Conservation (phyloP, 2,113 vertebrate species). For the Syngnathus floridae region DNA sequence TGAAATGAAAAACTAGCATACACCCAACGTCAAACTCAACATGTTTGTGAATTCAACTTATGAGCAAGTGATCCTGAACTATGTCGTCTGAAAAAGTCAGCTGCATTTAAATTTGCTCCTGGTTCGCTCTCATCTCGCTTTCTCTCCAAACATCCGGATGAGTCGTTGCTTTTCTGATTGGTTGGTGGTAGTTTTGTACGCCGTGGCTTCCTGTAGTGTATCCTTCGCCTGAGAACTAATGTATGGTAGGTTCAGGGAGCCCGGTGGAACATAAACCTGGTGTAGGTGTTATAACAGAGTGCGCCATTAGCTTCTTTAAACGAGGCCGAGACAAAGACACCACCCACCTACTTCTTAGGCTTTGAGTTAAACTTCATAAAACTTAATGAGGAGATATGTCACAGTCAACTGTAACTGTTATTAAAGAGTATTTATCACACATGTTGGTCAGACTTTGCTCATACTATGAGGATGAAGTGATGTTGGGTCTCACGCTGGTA, state of each 20-base stretch:
- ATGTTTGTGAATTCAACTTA: slow-evolving; percentile 23
- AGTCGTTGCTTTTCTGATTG: slow-evolving; percentile 38
- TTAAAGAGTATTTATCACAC: too few species aligned
- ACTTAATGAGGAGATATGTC: neutral
- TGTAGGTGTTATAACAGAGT: slow-evolving; percentile 32
- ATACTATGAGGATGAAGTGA: too few species aligned
- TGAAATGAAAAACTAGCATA: neutral
- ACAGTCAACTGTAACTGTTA: neutral
- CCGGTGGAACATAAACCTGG: slow-evolving; percentile 37
- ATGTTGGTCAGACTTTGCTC: too few species aligned
- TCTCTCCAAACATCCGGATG: slow-evolving; percentile 29
- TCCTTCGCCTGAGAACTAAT: slow-evolving; percentile 1
- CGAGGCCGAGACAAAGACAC: slow-evolving; percentile 63
- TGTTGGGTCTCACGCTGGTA: too few species aligned
- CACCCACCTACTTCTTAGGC: neutral
- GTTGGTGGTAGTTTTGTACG: slow-evolving; percentile 31
- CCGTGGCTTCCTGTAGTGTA: slow-evolving; percentile 25
- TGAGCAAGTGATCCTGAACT: slow-evolving; percentile 47
- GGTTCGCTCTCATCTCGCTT: slow-evolving; percentile 11
- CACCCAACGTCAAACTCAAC: neutral
- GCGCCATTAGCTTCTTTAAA: slow-evolving; percentile 45
- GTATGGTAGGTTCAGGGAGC: slow-evolving; percentile 32
- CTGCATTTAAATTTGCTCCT: slow-evolving; percentile 10
- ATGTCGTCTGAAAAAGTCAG: slow-evolving; percentile 38
- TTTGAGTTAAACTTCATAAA: neutral